phyloP scores from a whole-genome alignment of 2,113 vertebrate genomes.

The Vanacampus margaritifer region DNA sequence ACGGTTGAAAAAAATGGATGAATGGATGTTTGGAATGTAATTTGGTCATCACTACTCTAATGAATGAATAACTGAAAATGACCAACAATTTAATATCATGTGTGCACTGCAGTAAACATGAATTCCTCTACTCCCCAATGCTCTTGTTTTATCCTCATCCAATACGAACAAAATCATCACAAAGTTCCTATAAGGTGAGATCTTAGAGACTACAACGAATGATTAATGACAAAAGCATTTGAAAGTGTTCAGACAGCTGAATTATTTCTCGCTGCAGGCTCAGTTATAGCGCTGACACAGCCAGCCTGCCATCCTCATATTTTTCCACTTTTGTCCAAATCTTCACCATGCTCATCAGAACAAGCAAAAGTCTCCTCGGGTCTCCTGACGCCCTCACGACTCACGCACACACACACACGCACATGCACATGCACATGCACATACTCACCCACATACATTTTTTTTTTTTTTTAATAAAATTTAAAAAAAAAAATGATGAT shows the following conservation, averaged over 20 bases:
- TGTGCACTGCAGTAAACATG: neutral
- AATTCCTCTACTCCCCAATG: neutral
- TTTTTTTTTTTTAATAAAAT: too few species aligned
- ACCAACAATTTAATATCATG: neutral
- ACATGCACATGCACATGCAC: too few species aligned
- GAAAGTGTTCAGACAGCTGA: constrained; percentile 19
- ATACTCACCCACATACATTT: too few species aligned
- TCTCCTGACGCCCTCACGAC: too few species aligned
- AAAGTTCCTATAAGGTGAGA: neutral
- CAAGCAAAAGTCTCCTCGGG: too few species aligned
- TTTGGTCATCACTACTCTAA: neutral
- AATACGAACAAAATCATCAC: neutral
- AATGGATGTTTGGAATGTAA: neutral
- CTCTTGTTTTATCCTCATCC: neutral
- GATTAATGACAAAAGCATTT: constrained; percentile 11
- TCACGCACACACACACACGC: too few species aligned
- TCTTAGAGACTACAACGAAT: neutral
- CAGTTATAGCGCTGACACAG: constrained; percentile 47
- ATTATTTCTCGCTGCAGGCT: constrained; percentile 29
- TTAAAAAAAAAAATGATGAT: too few species aligned
- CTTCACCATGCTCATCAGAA: constrained; percentile 37
- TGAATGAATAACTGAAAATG: too few species aligned
- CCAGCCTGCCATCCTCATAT: constrained; percentile 36
- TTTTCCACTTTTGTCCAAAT: constrained; percentile 42
- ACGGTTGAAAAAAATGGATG: too few species aligned